Percentiles rank a stretch among this genome's conserved stretches.
phyloP scores from a whole-genome alignment of 2,797 vertebrate genomes.

The Lithobates sylvaticus region DNA sequence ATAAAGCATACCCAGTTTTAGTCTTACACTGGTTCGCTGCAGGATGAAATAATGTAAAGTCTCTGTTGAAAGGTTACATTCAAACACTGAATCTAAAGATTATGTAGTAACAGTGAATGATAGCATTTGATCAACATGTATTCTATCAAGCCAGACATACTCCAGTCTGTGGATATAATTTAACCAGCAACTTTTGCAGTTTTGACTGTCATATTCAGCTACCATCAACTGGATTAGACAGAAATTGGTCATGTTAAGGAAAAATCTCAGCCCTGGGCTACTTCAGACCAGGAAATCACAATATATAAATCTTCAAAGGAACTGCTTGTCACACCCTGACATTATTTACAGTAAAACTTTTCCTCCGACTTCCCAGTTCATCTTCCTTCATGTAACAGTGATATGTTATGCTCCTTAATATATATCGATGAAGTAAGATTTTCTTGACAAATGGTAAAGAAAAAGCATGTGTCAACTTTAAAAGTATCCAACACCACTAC shows the following conservation, averaged over 20 bases:
- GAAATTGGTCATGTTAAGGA: slow-evolving; percentile 43
- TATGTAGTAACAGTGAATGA: neutral
- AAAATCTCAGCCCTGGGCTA: slow-evolving; percentile 53
- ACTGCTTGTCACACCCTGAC: slow-evolving; percentile 26
- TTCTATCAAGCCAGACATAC: slow-evolving; percentile 10
- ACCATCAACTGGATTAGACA: slow-evolving; percentile 43
- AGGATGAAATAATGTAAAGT: too few species aligned
- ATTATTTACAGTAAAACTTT: slow-evolving; percentile 36
- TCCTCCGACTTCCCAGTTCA: neutral
- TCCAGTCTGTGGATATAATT: slow-evolving; percentile 1
- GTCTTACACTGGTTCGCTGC: too few species aligned
- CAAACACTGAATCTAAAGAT: slow-evolving; percentile 16
- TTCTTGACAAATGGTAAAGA: neutral
- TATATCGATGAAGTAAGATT: neutral
- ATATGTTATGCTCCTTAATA: neutral
- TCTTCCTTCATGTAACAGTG: neutral
- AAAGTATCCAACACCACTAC: too few species aligned
- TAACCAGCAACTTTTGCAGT: slow-evolving; percentile 38
- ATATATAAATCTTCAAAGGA: slow-evolving; percentile 56
- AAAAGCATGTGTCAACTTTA: too few species aligned
- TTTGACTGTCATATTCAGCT: slow-evolving; percentile 46
- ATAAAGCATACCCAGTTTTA: too few species aligned
- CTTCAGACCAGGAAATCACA: slow-evolving; percentile 42
- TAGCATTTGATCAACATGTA: slow-evolving; percentile 7
- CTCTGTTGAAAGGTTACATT: neutral